These are phyloP conservation scores for Scaptomyza montana DNA, from an alignment of 1,140 invertebrate species.

Conservation along the genomic window DNA sequence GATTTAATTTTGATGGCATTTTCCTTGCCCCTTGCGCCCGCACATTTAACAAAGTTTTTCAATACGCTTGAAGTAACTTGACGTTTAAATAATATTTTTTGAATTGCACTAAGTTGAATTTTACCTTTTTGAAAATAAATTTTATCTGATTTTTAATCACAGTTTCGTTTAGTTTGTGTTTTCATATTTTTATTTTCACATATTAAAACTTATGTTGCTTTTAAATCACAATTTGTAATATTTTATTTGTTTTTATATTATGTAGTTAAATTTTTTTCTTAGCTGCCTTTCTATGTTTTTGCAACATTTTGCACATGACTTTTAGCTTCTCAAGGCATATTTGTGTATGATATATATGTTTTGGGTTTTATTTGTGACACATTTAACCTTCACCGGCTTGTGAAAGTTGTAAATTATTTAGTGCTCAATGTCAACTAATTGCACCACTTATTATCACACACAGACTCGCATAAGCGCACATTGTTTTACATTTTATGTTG, in stretches of 20 bases:
- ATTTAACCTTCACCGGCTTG: constrained; percentile 25
- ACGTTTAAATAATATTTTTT: neutral
- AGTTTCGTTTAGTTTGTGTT: neutral
- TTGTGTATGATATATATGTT: constrained; percentile 7
- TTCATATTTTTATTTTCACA: neutral
- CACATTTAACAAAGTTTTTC: constrained; percentile 4
- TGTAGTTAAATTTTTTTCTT: neutral
- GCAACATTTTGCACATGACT: neutral
- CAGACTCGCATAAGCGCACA: neutral
- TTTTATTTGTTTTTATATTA: neutral
- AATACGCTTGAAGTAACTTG: neutral
- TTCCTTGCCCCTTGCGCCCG: constrained; percentile 19
- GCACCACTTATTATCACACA: constrained; percentile 23
- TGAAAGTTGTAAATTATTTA: constrained; percentile 25
- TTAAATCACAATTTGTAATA: neutral
- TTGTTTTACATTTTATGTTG: constrained; percentile 22
- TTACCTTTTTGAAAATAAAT: neutral
- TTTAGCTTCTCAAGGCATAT: constrained; percentile 8
- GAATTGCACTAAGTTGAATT: neutral
- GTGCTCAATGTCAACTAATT: constrained; percentile 26
- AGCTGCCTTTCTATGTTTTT: neutral
- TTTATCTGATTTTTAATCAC: neutral
- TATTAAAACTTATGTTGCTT: neutral
- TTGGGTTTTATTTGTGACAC: constrained; percentile 11
- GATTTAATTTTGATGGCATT: constrained; percentile 57